These are phyloP conservation scores for Pitta sordida DNA, from an alignment of 2,113 vertebrate genomes.

Conservation along the genomic window DNA sequence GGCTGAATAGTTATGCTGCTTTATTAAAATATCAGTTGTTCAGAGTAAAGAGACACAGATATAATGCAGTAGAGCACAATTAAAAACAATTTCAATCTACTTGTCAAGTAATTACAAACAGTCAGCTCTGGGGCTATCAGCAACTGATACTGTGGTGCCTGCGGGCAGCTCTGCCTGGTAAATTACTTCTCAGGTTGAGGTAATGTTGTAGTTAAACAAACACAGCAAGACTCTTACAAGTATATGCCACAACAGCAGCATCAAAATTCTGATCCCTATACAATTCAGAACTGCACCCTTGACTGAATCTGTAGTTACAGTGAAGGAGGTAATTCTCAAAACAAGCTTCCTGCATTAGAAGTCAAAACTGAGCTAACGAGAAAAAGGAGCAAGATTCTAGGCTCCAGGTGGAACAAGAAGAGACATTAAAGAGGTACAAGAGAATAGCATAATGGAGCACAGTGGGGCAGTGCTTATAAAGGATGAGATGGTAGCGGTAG, in stretches of 20 bases:
- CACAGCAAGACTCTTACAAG: not conserved
- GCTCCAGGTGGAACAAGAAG: not conserved
- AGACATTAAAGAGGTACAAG: not conserved
- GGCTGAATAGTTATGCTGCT: not conserved
- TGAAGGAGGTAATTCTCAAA: not conserved
- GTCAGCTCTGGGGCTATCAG: not conserved
- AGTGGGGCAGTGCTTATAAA: not conserved
- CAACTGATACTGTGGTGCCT: not conserved
- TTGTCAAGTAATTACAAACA: not conserved
- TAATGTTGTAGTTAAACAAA: constrained; percentile 34
- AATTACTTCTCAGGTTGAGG: not conserved
- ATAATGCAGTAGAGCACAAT: not conserved
- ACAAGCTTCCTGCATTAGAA: not conserved
- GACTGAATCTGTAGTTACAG: not conserved
- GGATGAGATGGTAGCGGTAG: not conserved
- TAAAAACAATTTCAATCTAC: not conserved
- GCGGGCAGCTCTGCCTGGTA: not conserved
- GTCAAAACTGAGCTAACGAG: not conserved
- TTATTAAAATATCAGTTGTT: not conserved
- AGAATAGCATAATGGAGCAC: not conserved
- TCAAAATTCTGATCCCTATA: not conserved
- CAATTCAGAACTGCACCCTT: not conserved
- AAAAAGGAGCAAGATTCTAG: not conserved
- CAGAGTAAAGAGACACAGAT: not conserved
- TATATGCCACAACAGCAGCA: not conserved